Evolutionary conservation across 2,888 invertebrate species (phyloP), one percentile per base, ranked within the genome.

Genomic region (Glyphotaelius pellucidus): DNA sequence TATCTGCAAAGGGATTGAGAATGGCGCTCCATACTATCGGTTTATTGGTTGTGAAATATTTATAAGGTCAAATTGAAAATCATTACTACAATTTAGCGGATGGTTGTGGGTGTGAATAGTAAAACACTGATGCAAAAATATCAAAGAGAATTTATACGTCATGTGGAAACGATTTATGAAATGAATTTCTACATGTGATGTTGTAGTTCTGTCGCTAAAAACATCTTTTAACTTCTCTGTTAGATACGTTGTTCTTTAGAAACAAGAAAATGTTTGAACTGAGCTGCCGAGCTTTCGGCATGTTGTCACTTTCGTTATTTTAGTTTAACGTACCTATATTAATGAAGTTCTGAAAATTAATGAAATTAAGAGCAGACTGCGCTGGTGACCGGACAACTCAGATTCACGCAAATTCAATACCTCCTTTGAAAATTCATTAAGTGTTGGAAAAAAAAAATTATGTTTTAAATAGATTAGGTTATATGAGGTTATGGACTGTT

Each of bases 1-100:
- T 87, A 87, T 87, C 87, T 52, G 87, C 67, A 25, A 87, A 67
- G 87, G 87, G 87, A 31, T 87, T 67, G 87, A 38, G 42, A 86
- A 42, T 30, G 47, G 38, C 30, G 42, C 11, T 42, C 52, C 31
- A 67, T 87, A 31, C 87, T 32, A 87, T 87, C 87, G 32, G 87
- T 30, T 87, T 52, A 52, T 87, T 47, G 87, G 87, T 35, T 87
- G 67, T 31, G 87, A 30, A 87, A 87, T 86, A 86, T 67, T 67
- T 87, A 87, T 52, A 32, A 67, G 47, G n/a, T 85, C 32, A 32
- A 85, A 32, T 35, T 35, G 85, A 85, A 85, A 81, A 32, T 81
- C 30, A 32, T 32, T 30, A 32, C 31, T 32, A 81, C 31, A 81
- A 81, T 32, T 32, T 31, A 32, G 67, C 30, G 32, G 81, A 32